phyloP scores from a whole-genome alignment of 2,888 invertebrate species.

The Synanthedon vespiformis region DNA sequence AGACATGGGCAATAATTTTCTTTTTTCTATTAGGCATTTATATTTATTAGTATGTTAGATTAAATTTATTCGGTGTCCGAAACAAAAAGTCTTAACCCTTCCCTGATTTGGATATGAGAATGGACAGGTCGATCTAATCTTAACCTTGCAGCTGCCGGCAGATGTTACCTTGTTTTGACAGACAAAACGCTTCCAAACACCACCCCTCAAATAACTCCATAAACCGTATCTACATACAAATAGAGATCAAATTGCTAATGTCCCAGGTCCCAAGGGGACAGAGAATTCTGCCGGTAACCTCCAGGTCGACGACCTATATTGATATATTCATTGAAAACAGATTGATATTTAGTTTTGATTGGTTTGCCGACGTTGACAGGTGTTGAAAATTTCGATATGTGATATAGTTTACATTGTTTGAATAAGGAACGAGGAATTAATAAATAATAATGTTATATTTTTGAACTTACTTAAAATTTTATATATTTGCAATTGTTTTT shows the following conservation, averaged over 20 bases:
- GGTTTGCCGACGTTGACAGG: conserved; percentile 8
- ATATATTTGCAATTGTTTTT: too few species aligned
- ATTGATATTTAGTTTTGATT: conserved; percentile 11
- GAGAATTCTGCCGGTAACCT: too few species aligned
- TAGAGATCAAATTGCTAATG: too few species aligned
- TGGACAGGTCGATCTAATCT: conserved; percentile 59
- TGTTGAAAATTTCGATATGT: conserved; percentile 1
- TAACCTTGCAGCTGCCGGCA: conserved; percentile 52
- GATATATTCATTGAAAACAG: conserved; percentile 7
- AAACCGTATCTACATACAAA: too few species aligned
- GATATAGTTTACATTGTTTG: not conserved
- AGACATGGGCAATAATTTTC: too few species aligned
- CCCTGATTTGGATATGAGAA: conserved; percentile 35
- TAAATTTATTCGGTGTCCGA: not conserved
- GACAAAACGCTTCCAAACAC: conserved; percentile 8
- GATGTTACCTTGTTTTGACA: conserved; percentile 35
- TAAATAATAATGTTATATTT: too few species aligned
- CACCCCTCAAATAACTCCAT: not conserved
- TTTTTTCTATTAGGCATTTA: too few species aligned
- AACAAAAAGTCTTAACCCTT: conserved; percentile 34
- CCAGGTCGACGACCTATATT: conserved; percentile 8
- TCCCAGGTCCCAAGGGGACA: too few species aligned
- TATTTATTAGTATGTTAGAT: too few species aligned
- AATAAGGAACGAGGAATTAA: not conserved
- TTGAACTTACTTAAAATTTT: too few species aligned